A percentile compares a stretch with the other conserved stretches of the same genome.
Evolutionary conservation across 1,140 invertebrate genomes (phyloP).

Genomic region (Brachionus rubens): DNA sequence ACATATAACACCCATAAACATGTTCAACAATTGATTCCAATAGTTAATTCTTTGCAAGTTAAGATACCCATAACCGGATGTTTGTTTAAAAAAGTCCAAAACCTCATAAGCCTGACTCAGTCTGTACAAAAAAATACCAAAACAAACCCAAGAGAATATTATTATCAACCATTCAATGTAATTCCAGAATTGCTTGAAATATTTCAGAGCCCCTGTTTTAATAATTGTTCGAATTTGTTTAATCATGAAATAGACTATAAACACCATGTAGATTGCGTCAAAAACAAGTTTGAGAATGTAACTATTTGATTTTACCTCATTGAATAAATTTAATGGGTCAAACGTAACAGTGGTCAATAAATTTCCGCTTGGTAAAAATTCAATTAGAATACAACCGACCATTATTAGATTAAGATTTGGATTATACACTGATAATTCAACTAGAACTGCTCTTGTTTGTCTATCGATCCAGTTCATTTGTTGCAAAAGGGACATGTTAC

Average conservation of each 20-base stretch:
- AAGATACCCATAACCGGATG: conserved; percentile 63
- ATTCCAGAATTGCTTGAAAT: conserved; percentile 58
- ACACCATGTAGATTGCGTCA: conserved; percentile 50
- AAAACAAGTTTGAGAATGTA: conserved; percentile 50
- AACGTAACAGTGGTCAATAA: conserved; percentile 62
- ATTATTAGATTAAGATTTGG: conserved; percentile 65
- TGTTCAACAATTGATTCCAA: conserved; percentile 61
- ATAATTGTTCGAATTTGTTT: conserved; percentile 55
- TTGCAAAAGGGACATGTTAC: conserved; percentile 57
- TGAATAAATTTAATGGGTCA: conserved; percentile 54
- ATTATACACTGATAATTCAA: conserved; percentile 66
- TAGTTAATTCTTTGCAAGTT: conserved; percentile 62
- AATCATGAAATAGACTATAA: conserved; percentile 63
- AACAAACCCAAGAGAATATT: conserved; percentile 50
- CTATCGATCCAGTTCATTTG: conserved; percentile 63
- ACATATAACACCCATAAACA: conserved; percentile 62
- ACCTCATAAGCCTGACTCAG: conserved; percentile 55
- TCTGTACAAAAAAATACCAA: conserved; percentile 60
- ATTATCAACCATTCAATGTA: conserved; percentile 43
- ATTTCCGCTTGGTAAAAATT: conserved; percentile 63
- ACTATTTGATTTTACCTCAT: conserved; percentile 51
- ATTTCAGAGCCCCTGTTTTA: conserved; percentile 50
- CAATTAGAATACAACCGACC: conserved; percentile 61
- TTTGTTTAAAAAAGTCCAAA: conserved; percentile 58
- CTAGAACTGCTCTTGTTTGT: conserved; percentile 64